Evolutionary conservation across 1,140 invertebrate species (phyloP).

Genomic region (Atta cephalotes): DNA sequence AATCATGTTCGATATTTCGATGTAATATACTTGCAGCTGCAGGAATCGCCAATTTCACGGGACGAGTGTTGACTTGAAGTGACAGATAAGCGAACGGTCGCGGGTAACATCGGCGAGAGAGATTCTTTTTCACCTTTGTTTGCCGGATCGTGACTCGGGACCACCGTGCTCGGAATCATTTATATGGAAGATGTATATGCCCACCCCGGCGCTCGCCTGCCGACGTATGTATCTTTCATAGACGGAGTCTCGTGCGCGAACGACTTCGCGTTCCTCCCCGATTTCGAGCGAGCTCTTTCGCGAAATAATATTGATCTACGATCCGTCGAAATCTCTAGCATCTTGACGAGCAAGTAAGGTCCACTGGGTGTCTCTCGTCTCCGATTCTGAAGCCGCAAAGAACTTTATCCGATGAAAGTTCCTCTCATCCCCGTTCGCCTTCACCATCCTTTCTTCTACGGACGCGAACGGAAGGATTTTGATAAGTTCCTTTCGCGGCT

Average conservation of each 20-base stretch:
- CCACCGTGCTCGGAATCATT: slow-evolving; percentile 22
- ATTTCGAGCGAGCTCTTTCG: not conserved
- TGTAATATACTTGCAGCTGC: not conserved
- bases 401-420: slow-evolving; percentile 71
- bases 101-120: slow-evolving; percentile 3
- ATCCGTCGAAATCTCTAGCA: slow-evolving; percentile 51
- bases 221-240: slow-evolving; percentile 51
- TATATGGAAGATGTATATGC: slow-evolving; percentile 46
- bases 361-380: slow-evolving; percentile 42
- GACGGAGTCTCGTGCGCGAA: not conserved
- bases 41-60: slow-evolving; percentile 5
- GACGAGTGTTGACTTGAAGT: slow-evolving; percentile 5
- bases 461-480: slow-evolving; percentile 42
- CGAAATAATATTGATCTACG: slow-evolving; percentile 56
- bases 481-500: slow-evolving; percentile 53
- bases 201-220: not conserved
- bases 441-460: slow-evolving; percentile 24
- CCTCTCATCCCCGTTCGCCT: not conserved
- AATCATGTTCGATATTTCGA: slow-evolving; percentile 18
- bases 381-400: slow-evolving; percentile 34
- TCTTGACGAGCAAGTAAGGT: slow-evolving; percentile 29
- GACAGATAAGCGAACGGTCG: slow-evolving; percentile 19
- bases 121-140: slow-evolving; percentile 41
- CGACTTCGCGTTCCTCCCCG: not conserved
- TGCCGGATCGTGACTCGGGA: not conserved